These are phyloP conservation scores for Ptychochromis oligacanthus DNA, from an alignment of 2,113 vertebrate species.

Conservation along the genomic window DNA sequence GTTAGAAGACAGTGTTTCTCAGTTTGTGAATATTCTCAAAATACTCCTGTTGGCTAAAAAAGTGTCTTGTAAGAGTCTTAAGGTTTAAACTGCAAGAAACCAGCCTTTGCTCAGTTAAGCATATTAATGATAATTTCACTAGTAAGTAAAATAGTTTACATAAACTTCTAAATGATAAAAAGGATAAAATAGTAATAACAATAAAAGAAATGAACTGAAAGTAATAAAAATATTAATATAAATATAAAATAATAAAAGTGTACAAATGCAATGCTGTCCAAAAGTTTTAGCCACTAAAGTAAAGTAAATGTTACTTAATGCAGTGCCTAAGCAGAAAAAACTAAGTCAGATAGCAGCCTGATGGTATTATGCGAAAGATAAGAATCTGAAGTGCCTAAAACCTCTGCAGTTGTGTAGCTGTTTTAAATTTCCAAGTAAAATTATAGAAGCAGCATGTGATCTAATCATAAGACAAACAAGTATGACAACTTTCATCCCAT, in stretches of 20 bases:
- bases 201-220: background rate
- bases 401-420: background rate
- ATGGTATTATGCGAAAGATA: background rate
- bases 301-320: background rate
- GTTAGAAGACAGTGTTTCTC: too few relatives aligned
- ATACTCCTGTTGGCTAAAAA: too few relatives aligned
- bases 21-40: too few relatives aligned
- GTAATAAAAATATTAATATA: too few relatives aligned
- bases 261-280: background rate
- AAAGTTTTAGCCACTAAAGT: background rate
- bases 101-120: background rate
- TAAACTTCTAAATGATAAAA: background rate
- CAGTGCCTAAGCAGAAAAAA: background rate
- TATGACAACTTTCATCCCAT: background rate
- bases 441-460: background rate
- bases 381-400: too few relatives aligned
- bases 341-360: background rate
- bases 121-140: background rate
- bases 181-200: background rate
- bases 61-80: too few relatives aligned
- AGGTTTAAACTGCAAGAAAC: background rate
- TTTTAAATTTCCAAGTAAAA: accelerated
- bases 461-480: background rate
- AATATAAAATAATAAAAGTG: background rate
- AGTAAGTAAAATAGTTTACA: accelerated